Evolutionary conservation across 2,113 vertebrate species (phyloP), one percentile per base, ranked within the genome.

Genomic region (Muntiacus muntjak): DNA sequence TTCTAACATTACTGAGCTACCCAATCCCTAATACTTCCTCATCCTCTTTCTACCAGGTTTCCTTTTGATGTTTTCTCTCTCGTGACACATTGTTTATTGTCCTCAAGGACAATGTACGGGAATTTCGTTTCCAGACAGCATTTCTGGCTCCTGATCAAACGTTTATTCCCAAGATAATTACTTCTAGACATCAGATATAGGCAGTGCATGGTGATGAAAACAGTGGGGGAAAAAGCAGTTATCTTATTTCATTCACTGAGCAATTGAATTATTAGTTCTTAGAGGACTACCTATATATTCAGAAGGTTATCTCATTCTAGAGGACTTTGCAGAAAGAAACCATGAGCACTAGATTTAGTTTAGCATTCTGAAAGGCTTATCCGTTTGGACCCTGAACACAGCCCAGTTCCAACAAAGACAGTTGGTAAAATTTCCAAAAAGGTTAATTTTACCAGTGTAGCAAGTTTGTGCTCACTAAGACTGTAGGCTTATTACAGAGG

Each of bases 221-320:
- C 5, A 15, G 30, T 23, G 17, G 3, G 33, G 45, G 3, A 0
- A 3, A 7, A 30, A 76, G 91, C 14, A 95, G 91, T 55, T 87
- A 90, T 55, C 26, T 50, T 45, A 11, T 93, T 91, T 96, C 84
- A 43, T 92, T 86, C 90, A 74, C 2, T 15, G 33, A 92, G 57
- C 82, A 62, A 91, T 97, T 94, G 79, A 96, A 71, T 94, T 36
- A 82, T 52, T 58, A 45, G 47, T 83, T 95, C 87, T 97, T 83
- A 33, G 45, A 97, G 95, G 78, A 91, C 30, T 40, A 89, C 67
- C 43, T 97, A 25, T 25, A 25, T 30, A 78, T 28, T 21, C 78
- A 74, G 11, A 90, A 93, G 40, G 16, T n/a, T 23, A 86, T 94
- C 58, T 88, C 52, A 83, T 90, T 93, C 81, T 58, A 95, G 40